Evolutionary conservation across 37 sponge, comb jelly and placozoan genomes (phyloP).

Genomic region (Amphimedon queenslandica): DNA sequence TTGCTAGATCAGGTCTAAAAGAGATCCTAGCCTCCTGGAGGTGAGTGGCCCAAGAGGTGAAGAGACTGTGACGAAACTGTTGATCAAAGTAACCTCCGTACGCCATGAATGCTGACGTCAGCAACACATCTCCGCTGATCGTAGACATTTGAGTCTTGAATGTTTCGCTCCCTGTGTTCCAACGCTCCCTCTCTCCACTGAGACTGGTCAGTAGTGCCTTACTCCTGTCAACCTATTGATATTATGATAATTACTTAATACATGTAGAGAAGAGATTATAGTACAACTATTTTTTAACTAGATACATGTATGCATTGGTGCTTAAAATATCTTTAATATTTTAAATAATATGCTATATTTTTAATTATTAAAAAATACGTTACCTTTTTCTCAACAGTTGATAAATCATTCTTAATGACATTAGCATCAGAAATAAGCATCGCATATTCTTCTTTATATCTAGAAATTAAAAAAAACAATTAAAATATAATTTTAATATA

Average conservation of each 20-base stretch:
- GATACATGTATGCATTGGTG: no score
- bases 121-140: conserved; percentile 92
- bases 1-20: conserved; percentile 83
- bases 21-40: conserved; percentile 72
- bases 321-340: not conserved
- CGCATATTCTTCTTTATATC: conserved; percentile 96
- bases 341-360: not conserved
- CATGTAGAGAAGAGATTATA: not conserved
- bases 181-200: conserved; percentile 72
- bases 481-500: not conserved
- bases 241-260: not conserved
- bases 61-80: conserved; percentile 78
- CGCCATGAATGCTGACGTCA: conserved; percentile 95
- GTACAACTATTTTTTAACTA: not conserved
- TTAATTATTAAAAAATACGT: not conserved
- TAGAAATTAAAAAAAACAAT: not conserved
- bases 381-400: conserved; percentile 88
- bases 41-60: conserved; percentile 77
- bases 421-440: conserved; percentile 91
- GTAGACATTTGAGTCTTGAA: conserved; percentile 97
- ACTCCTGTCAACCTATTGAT: conserved; percentile 74
- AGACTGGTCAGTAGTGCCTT: conserved; percentile 84
- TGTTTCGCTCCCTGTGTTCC: conserved; percentile 82
- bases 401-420: conserved; percentile 78
- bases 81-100: conserved; percentile 95